These are phyloP conservation scores for Ceriagrion tenellum DNA, from an alignment of 2,888 invertebrate genomes.

Conservation along the genomic window DNA sequence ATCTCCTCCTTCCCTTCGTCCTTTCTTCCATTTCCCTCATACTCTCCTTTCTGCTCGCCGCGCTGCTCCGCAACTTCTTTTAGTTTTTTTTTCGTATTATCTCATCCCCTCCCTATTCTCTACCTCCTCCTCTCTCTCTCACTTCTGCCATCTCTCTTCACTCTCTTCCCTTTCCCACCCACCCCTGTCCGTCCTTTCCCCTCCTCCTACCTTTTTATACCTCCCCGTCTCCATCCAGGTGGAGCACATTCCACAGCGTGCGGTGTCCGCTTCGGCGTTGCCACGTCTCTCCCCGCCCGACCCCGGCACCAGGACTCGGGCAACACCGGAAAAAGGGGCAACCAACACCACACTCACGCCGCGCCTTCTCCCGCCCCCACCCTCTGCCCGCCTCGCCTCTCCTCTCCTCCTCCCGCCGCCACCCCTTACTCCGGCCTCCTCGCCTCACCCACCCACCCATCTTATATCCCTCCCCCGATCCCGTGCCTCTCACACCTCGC, in stretches of 20 bases:
- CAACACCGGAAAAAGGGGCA: slow-evolving; percentile 43
- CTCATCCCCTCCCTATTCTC: neutral
- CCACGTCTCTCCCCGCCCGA: neutral
- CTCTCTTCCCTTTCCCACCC: neutral
- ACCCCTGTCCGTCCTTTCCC: neutral
- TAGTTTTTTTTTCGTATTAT: slow-evolving; percentile 7
- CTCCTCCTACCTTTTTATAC: neutral
- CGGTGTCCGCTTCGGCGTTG: slow-evolving; percentile 43
- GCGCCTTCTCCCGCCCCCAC: neutral
- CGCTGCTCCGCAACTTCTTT: neutral
- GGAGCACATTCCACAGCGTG: slow-evolving; percentile 63
- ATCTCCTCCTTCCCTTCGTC: neutral
- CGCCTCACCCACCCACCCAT: neutral
- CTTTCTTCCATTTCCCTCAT: neutral
- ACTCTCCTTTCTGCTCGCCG: neutral
- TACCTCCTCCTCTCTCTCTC: neutral
- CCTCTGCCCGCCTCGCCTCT: neutral
- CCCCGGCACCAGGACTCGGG: neutral
- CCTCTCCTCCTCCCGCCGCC: neutral
- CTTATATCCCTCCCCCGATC: neutral
- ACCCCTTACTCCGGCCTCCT: neutral
- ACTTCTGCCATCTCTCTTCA: neutral
- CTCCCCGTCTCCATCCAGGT: slow-evolving; percentile 53
- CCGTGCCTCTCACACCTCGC: neutral
- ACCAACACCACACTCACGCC: slow-evolving; percentile 27